Conservation (phyloP, 2,888 invertebrate genomes). For the Stenolophus ochropezus region DNA sequence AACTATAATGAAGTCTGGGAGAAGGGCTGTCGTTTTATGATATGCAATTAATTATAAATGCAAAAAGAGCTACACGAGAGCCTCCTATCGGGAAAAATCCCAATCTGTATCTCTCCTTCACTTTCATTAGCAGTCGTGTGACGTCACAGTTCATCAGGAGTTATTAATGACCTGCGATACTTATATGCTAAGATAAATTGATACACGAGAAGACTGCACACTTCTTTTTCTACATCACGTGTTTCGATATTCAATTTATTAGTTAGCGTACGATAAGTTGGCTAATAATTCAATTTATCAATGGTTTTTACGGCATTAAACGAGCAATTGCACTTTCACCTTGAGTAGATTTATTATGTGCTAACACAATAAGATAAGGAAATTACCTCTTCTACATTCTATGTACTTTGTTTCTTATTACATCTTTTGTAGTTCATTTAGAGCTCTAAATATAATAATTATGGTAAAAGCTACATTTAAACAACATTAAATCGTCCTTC, state of each 20-base stretch:
- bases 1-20: constrained; percentile 44
- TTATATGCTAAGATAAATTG: constrained; percentile 45
- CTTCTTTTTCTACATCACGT: constrained; percentile 5
- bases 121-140: constrained; percentile 54
- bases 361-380: background rate
- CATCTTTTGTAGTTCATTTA: no score
- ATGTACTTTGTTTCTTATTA: no score
- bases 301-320: background rate
- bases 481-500: no score
- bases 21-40: constrained; percentile 53
- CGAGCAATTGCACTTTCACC: background rate
- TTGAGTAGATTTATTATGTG: background rate
- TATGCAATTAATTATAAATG: constrained; percentile 57
- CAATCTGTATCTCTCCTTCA: constrained; percentile 53
- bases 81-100: constrained; percentile 37
- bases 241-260: constrained; percentile 26
- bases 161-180: constrained; percentile 51
- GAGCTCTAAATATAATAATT: no score
- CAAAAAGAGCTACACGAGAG: constrained; percentile 38
- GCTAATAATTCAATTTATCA: constrained; percentile 22
- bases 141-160: constrained; percentile 35
- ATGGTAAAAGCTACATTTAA: no score
- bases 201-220: background rate
- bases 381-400: no score
- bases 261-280: background rate